Conservation (phyloP, 2,113 vertebrate species). For the Amazona guildingii region DNA sequence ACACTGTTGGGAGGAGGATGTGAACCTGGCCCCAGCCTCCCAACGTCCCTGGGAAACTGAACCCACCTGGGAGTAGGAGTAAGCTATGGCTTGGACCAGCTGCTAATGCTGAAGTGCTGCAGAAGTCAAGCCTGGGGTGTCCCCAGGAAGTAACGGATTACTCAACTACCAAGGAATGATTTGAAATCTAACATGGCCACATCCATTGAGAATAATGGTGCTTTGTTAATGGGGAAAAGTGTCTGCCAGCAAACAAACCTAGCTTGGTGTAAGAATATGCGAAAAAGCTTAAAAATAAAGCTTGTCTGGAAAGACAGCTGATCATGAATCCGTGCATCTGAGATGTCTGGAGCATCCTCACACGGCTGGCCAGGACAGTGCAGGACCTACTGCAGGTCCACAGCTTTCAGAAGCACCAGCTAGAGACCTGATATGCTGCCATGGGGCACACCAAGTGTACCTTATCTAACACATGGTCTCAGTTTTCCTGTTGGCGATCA, state of each 20-base stretch:
- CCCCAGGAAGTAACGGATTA: neutral
- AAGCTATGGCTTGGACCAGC: neutral
- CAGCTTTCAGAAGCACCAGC: neutral
- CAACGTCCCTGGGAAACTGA: neutral
- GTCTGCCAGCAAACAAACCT: neutral
- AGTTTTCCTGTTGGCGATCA: neutral
- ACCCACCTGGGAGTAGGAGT: neutral
- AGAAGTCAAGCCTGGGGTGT: neutral
- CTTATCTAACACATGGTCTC: neutral
- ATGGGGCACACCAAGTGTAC: neutral
- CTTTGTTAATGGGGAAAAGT: neutral
- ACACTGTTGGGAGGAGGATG: neutral
- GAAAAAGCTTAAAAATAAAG: neutral
- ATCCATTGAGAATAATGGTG: neutral
- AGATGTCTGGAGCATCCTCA: neutral
- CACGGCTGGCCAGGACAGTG: neutral
- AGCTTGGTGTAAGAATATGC: neutral
- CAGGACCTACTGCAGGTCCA: neutral
- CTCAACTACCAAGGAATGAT: neutral
- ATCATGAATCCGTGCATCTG: neutral
- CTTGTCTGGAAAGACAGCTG: neutral
- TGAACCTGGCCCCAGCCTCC: neutral
- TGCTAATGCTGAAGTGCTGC: neutral
- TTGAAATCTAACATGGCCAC: neutral
- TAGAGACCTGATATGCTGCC: neutral